Conservation (phyloP, 2,888 invertebrate genomes). For the Caenorhabditis becei region DNA sequence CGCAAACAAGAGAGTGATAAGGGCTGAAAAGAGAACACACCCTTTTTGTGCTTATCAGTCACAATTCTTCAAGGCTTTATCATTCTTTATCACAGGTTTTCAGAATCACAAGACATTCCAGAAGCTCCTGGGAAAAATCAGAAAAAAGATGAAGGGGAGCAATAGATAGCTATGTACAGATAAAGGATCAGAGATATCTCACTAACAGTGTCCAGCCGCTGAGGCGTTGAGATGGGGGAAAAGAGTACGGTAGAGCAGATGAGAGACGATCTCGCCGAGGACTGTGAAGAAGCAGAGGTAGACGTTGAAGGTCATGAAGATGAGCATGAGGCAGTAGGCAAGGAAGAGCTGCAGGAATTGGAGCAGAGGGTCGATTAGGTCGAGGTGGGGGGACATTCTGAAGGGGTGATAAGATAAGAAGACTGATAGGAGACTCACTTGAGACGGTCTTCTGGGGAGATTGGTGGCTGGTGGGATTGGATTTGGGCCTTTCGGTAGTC, state of each 20-base stretch:
- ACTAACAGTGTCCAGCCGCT: constrained; percentile 44
- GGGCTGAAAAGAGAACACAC: constrained; percentile 21
- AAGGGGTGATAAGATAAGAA: constrained; percentile 3
- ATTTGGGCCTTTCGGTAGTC: constrained; percentile 65
- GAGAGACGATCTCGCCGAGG: constrained; percentile 74
- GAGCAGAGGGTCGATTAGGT: constrained; percentile 71
- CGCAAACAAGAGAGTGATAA: too few relatives aligned
- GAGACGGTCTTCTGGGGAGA: constrained; percentile 59
- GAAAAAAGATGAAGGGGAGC: not conserved
- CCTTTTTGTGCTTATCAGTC: constrained; percentile 6
- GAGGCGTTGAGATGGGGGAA: constrained; percentile 58
- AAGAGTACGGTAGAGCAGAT: constrained; percentile 61
- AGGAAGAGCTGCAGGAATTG: constrained; percentile 73
- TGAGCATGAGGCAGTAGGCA: constrained; percentile 78
- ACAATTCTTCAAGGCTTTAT: too few relatives aligned
- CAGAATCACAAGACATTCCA: constrained; percentile 1
- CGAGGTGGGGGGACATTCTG: constrained; percentile 60
- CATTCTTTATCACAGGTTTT: too few relatives aligned
- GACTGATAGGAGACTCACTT: constrained; percentile 27
- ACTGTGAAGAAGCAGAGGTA: constrained; percentile 78
- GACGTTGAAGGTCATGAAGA: constrained; percentile 81
- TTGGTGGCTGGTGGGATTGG: constrained; percentile 25
- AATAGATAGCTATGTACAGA: constrained; percentile 36
- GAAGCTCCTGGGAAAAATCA: not conserved
- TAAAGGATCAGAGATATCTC: not conserved